Conservation (phyloP, 2,888 invertebrate genomes). For the Sinelater perroti region DNA sequence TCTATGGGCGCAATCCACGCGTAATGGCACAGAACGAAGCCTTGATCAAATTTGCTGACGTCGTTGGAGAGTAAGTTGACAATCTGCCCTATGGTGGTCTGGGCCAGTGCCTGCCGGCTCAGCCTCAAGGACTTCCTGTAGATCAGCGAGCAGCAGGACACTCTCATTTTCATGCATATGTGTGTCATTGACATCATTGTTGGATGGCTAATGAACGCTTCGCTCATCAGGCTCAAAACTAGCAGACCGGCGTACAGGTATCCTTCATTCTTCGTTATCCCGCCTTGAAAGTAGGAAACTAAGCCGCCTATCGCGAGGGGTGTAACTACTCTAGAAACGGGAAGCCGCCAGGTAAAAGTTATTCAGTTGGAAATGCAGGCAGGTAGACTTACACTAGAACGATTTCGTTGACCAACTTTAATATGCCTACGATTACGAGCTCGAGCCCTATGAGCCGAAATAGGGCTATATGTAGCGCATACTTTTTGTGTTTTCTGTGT, state of each 20-base stretch:
- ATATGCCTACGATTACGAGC: constrained; percentile 49
- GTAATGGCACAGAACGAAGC: constrained; percentile 88
- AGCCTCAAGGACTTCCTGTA: constrained; percentile 73
- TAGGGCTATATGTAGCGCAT: constrained; percentile 52
- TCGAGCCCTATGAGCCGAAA: constrained; percentile 51
- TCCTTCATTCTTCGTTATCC: constrained; percentile 64
- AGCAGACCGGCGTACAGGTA: constrained; percentile 80
- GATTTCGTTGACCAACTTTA: constrained; percentile 54
- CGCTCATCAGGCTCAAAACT: constrained; percentile 58
- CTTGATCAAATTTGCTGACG: constrained; percentile 84
- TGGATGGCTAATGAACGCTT: constrained; percentile 67
- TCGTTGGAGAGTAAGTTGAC: constrained; percentile 71
- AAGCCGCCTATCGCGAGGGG: constrained; percentile 69
- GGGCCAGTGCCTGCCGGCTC: constrained; percentile 65
- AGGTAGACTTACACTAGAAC: constrained; percentile 53
- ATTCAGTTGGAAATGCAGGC: constrained; percentile 6
- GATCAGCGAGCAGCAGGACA: constrained; percentile 83
- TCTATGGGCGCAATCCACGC: constrained; percentile 76
- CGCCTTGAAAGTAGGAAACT: constrained; percentile 69
- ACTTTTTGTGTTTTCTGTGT: constrained; percentile 53
- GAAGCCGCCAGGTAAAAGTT: no score
- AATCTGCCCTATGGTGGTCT: constrained; percentile 66
- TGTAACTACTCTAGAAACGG: constrained; percentile 50
- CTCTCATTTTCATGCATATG: constrained; percentile 85
- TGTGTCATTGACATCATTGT: constrained; percentile 88